A percentile compares a stretch with the other conserved stretches of the same genome.
phyloP scores from a whole-genome alignment of 2,888 invertebrate species.

The Parnassius apollo region DNA sequence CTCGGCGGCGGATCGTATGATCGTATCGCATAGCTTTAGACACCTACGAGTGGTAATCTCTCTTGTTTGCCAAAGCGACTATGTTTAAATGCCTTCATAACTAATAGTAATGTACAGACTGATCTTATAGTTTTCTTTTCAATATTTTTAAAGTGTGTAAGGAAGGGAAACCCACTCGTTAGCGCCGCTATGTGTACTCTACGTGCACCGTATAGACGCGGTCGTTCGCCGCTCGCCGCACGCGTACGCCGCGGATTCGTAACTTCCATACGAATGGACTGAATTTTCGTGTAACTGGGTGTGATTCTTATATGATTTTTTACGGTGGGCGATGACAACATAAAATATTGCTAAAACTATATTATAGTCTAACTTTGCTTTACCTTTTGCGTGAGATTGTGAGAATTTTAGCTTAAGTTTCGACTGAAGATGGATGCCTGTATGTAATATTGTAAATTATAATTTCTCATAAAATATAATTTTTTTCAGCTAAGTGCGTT shows the following conservation, averaged over 20 bases:
- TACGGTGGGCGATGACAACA: conserved; percentile 62
- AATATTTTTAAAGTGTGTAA: conserved; percentile 22
- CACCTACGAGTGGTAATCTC: conserved; percentile 15
- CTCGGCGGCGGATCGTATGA: conserved; percentile 2
- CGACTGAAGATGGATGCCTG: conserved; percentile 82
- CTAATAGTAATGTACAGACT: conserved; percentile 27
- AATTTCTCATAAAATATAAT: conserved; percentile 83
- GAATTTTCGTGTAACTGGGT: conserved; percentile 60
- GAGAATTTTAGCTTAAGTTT: conserved; percentile 82
- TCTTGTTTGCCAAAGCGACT: conserved; percentile 27
- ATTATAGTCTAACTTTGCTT: conserved; percentile 82
- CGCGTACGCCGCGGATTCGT: conserved; percentile 43
- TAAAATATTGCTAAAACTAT: conserved; percentile 79
- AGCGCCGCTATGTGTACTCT: conserved; percentile 8
- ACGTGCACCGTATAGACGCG: conserved; percentile 1
- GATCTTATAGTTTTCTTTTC: conserved; percentile 28
- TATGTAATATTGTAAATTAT: conserved; percentile 83
- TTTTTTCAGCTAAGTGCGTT: conserved; percentile 76
- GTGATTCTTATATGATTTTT: conserved; percentile 62
- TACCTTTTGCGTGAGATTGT: conserved; percentile 82
- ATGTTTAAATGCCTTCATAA: conserved; percentile 26
- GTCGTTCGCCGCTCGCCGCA: conserved; percentile 35
- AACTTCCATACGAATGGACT: conserved; percentile 62
- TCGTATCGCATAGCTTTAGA: conserved; percentile 3
- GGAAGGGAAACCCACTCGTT: conserved; percentile 14